Conservation (phyloP, 2,113 vertebrate species). For the Ameiurus melas region DNA sequence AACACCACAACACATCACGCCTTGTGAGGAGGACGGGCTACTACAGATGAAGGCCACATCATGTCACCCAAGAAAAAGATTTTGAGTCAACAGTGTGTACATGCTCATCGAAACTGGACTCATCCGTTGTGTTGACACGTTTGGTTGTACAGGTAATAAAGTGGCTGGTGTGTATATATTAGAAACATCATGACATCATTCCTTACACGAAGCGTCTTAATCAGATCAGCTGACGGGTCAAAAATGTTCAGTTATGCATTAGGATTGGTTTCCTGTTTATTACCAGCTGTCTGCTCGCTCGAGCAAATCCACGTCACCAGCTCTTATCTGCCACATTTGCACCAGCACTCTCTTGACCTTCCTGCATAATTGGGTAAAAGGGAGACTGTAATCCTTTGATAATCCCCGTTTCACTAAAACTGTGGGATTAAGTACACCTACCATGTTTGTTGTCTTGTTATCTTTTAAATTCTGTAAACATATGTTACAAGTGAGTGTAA, state of each 20-base stretch:
- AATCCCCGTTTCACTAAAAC: slow-evolving; percentile 67
- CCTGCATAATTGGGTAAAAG: slow-evolving; percentile 63
- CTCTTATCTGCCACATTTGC: slow-evolving; percentile 52
- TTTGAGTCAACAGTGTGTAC: neutral
- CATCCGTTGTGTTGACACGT: neutral
- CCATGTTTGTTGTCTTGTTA: slow-evolving; percentile 68
- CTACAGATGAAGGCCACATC: neutral
- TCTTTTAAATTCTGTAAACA: slow-evolving; percentile 53
- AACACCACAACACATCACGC: neutral
- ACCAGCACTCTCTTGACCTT: slow-evolving; percentile 59
- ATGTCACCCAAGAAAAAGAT: neutral
- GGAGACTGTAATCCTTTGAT: slow-evolving; percentile 72
- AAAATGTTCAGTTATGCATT: neutral
- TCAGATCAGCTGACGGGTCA: neutral
- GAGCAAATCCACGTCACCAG: neutral
- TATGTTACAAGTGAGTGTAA: too few relatives aligned
- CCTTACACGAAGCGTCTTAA: neutral
- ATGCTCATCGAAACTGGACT: neutral
- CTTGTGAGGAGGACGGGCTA: neutral
- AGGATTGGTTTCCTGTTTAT: neutral
- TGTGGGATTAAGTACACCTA: slow-evolving; percentile 67
- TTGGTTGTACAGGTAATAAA: neutral
- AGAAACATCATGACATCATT: neutral
- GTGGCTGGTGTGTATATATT: neutral
- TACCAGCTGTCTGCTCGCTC: slow-evolving; percentile 1